Base-by-base conservation (phyloP, 2,797 vertebrate species). In the Xerus rutilus region DNA sequence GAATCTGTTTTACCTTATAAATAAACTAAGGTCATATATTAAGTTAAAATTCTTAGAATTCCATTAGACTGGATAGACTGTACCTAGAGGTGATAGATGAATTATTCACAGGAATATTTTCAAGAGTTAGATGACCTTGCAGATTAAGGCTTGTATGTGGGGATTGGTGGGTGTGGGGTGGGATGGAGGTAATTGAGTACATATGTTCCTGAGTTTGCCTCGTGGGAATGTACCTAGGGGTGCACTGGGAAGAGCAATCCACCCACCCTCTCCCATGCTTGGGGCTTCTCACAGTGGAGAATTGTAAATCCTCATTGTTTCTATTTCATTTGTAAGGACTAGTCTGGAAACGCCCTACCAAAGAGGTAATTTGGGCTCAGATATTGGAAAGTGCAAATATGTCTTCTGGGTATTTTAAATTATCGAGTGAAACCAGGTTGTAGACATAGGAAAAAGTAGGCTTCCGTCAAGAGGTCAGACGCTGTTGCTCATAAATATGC, bases 101-200 rank as follows among this genome's bases (percentile, higher is more conserved):
- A 95, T 91, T 94, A 94, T 67, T 91, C 88, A 95, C n/a, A 62
- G 76, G 89, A 84, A 43, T 84, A 81, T 78, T 82, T 87, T 93
- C n/a, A 73, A 64, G 32, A 83, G 83, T 93, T 76, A 45, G 89
- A 93, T 94, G 92, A 93, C 73, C 65, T 94, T 89, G 52, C 4
- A 18, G 81, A 94, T 93, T 86, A 87, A 64, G 35, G 21, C 5
- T 86, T 86, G 21, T 43, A 21, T 67, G 28, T 86, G 23, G 20
- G 35, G 72, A 47, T 23, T n/a, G 54, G 39, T 72, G 35, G 30
- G 83, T n/a, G 21, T 4, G 39, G 21, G 32, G 4, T 21, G 23
- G 12, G 57, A 14, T 11, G 32, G 30, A 64, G 6, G 52, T 92
- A 86, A 76, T 25, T 65, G 39, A 89, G 43, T 59, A 3, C 70